Percentiles rank a stretch among this genome's conserved stretches.
Conservation (phyloP, 2,797 vertebrate genomes). For the Enteromius mattozi region DNA sequence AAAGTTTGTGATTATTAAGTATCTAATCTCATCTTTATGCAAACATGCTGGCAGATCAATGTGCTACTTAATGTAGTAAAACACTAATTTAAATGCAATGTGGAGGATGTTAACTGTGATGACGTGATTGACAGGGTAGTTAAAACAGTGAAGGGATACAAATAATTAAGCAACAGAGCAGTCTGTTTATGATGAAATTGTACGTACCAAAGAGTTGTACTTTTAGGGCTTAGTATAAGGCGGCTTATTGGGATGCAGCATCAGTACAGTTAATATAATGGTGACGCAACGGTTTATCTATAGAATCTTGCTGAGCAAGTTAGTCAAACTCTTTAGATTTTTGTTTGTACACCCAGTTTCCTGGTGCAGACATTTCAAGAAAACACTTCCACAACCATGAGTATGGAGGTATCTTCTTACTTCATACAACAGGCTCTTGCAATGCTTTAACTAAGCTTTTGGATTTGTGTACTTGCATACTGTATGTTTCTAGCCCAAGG, state of each 20-base stretch:
- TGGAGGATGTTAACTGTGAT: background rate
- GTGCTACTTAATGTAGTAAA: background rate
- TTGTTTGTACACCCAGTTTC: background rate
- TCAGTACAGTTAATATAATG: background rate
- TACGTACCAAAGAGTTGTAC: background rate
- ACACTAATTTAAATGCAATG: background rate
- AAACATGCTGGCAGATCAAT: background rate
- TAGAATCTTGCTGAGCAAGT: background rate
- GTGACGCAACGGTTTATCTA: background rate
- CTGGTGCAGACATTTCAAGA: background rate
- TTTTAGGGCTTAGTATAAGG: background rate
- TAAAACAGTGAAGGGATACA: background rate
- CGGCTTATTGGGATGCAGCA: background rate
- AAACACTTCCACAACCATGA: background rate
- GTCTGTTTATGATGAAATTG: background rate
- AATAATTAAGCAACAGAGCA: background rate
- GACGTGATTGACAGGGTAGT: background rate
- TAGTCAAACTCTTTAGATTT: background rate
- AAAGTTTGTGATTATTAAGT: too few relatives aligned
- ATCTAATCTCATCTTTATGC: background rate
- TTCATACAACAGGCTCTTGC: background rate
- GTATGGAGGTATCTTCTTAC: background rate
- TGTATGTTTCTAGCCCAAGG: constrained; percentile 28
- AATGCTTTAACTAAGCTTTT: background rate
- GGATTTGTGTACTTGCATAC: constrained; percentile 7